Base-by-base conservation (phyloP, 2,113 vertebrate genomes). In the Noctilio leporinus region DNA sequence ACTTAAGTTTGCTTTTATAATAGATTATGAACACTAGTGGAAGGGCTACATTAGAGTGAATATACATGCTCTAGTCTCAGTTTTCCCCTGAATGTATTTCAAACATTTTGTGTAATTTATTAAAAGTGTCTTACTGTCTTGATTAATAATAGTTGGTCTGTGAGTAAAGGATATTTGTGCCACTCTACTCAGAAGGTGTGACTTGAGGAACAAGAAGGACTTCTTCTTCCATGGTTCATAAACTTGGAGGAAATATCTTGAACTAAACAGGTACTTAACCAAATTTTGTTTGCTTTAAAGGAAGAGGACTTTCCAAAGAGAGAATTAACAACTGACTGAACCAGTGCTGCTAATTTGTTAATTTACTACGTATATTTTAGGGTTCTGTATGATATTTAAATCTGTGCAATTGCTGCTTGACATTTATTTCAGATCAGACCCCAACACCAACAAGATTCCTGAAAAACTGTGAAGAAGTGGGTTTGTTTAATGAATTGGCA, bases 381-480 rank as follows among this genome's bases (percentile, higher is more conserved):
- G 69, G 12, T 83, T 51, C 47, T 86, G 8, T 51, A 17, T 96
- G 67, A 80, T 88, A 86, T 53, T 96, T 96, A 95, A 96, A 53
- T 92, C 55, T 94, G 1, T 93, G 20, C 95, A 24, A 92, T 95
- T 94, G 69, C 69, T 87, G 94, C 67, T 97, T 87, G 97, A 38
- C 76, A 3, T 96, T 97, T 97, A 89, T 98, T 98, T 96, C 98
- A 99, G 99, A 99, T 98, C 99, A 99, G 98, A 99, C 99, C 30
- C 99, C 99, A 38, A 99, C 99, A 78, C 99, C 99, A 53, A 99
- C 99, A 89, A 99, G 99, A 96, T 99, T 99, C 97, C 97, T 99
- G 97, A 99, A 99, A 98, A 99, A 99, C 98, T 99, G 99, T 97
- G 99, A 99, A 98, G 99, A 99, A 98, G 99, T 99, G 7, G 99